phyloP scores from a whole-genome alignment of 2,797 vertebrate species.

The Nyctalus aviator region DNA sequence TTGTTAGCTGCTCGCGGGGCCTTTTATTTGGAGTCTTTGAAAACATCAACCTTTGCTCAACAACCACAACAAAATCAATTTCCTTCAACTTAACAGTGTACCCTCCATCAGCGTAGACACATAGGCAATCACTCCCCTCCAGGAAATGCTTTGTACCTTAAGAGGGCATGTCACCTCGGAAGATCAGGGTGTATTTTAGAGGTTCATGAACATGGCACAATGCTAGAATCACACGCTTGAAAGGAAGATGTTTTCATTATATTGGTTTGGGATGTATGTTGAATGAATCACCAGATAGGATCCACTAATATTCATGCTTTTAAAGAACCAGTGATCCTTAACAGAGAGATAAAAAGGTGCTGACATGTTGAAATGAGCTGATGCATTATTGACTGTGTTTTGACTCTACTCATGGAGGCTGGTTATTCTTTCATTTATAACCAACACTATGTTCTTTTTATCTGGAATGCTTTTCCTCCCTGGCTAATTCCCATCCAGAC shows the following conservation, averaged over 20 bases:
- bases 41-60: constrained; percentile 41
- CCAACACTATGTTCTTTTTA: not conserved
- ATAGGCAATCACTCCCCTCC: not conserved
- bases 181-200: not conserved
- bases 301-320: constrained; percentile 73
- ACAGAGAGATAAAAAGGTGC: constrained; percentile 59
- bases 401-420: not conserved
- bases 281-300: constrained; percentile 46
- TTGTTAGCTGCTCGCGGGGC: not conserved
- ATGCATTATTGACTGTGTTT: not conserved
- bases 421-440: not conserved
- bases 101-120: not conserved
- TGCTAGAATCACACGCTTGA: not conserved
- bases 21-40: constrained; percentile 62
- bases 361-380: not conserved
- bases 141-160: constrained; percentile 25
- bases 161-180: constrained; percentile 51
- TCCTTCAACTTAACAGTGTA: constrained; percentile 60
- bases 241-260: constrained; percentile 47
- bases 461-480: not conserved
- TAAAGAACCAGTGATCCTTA: constrained; percentile 46
- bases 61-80: constrained; percentile 62
- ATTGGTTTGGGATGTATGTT: not conserved
- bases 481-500: not conserved
- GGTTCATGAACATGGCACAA: not conserved